Conservation (phyloP, 2,113 vertebrate genomes). For the Protobothrops mucrosquamatus region DNA sequence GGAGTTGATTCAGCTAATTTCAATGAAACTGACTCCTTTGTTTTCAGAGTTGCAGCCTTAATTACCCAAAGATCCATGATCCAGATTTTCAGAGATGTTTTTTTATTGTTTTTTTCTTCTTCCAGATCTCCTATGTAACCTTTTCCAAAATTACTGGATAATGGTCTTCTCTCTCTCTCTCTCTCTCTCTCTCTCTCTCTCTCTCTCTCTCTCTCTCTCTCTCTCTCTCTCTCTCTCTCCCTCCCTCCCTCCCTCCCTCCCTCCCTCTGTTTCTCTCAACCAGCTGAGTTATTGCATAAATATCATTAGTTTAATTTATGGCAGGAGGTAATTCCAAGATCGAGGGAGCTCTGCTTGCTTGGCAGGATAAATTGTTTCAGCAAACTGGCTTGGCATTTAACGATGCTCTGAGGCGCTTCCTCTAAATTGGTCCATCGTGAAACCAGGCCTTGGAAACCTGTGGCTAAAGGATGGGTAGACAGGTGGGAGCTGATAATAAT, state of each 20-base stretch:
- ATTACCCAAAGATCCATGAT: neutral
- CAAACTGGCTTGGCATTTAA: neutral
- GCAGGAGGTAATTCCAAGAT: neutral
- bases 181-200: neutral
- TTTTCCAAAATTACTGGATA: neutral
- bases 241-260: neutral
- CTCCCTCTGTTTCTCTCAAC: neutral
- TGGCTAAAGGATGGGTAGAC: neutral
- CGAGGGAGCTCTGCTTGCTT: neutral
- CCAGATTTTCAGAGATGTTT: neutral
- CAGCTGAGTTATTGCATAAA: neutral
- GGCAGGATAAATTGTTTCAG: neutral
- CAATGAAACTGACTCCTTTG: neutral
- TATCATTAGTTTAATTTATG: neutral
- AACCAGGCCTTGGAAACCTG: neutral
- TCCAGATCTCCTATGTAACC: neutral
- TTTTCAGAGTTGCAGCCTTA: neutral
- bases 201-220: neutral
- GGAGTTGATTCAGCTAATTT: neutral
- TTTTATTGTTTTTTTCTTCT: neutral
- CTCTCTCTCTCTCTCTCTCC: neutral
- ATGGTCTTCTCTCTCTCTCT: neutral
- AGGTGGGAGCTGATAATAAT: neutral
- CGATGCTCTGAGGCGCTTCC: neutral
- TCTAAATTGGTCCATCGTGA: conserved; percentile 5